Evolutionary conservation across 2,797 vertebrate genomes (phyloP), one percentile per base, ranked within the genome.

Genomic region (Champsocephalus gunnari): DNA sequence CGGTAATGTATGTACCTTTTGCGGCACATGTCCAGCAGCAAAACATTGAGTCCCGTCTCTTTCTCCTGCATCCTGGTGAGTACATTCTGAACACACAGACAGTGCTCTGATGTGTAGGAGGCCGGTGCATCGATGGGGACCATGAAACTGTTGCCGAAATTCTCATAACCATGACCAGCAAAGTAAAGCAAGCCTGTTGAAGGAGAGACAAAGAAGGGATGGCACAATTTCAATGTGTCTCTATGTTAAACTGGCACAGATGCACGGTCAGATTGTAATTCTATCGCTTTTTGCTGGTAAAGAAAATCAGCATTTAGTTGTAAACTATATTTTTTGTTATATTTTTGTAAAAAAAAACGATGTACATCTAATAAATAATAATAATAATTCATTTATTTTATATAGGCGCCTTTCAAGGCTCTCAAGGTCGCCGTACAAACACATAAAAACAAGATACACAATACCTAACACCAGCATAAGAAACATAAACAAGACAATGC

Each of bases 131-230:
- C 96, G 0, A 95, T 96, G 64, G 96, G 96, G 68, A 97, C 95
- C 96, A 97, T 97, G 87, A 97, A 97, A 85, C 96, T 97, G 93
- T 97, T 97, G 58, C 96, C 96, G 0, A 93, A 97, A 71, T 97
- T 97, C 84, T 97, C 96, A 41, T 97, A 97, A 72, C 96, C 96
- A 0, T 97, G 96, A 50, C 96, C 96, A 0, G 96, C 96, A 0
- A 96, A 97, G 89, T 97, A 97, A n/a, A 97, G 92, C 85, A 97
- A 87, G 62, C 96, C 96, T 97, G 89, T n/a, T 45, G 17, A 60
- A 34, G 28, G n/a, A 79, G 50, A n/a, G 32, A 64, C 4, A 73
- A 38, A 62, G 2, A 54, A n/a, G 4, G 1, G 17, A 7, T 51
- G 14, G 11, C 34, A 2, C 28, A 9, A 61, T 41, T 32, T 43